Evolutionary conservation across 2,113 vertebrate species (phyloP).

Genomic region (Cercocebus atys): DNA sequence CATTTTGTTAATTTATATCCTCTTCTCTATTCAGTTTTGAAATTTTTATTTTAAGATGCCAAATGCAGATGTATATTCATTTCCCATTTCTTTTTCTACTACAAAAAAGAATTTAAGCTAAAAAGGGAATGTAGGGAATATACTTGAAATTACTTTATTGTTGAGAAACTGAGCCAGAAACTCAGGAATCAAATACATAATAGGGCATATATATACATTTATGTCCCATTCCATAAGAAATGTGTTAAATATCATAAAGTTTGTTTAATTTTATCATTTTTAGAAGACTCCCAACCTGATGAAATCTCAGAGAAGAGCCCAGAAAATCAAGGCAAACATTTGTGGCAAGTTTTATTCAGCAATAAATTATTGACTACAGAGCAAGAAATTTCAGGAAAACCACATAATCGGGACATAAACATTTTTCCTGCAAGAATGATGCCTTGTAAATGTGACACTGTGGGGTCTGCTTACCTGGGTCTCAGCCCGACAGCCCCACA

Average conservation of each 20-base stretch:
- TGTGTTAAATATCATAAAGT: conserved; percentile 17
- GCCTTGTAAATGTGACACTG: not conserved
- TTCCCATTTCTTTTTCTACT: not conserved
- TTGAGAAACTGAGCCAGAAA: not conserved
- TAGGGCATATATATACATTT: not conserved
- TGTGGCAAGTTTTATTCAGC: conserved; percentile 42
- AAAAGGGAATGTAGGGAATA: not conserved
- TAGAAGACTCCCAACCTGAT: conserved; percentile 40
- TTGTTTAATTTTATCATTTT: conserved; percentile 53
- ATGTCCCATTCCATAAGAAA: not conserved
- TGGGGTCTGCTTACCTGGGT: not conserved
- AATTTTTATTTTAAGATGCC: not conserved
- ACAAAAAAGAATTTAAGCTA: not conserved
- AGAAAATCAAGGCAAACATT: conserved; percentile 22
- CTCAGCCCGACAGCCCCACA: not conserved
- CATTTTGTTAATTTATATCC: not conserved
- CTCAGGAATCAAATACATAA: not conserved
- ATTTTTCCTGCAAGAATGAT: conserved; percentile 23
- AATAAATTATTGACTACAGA: conserved; percentile 28
- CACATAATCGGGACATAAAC: not conserved
- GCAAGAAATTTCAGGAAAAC: conserved; percentile 32
- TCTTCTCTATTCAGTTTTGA: not conserved
- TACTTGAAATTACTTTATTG: conserved; percentile 18
- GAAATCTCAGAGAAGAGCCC: conserved; percentile 33
- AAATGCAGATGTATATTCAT: not conserved